A percentile compares a stretch with the other conserved stretches of the same genome.
Conservation (phyloP, 2,113 vertebrate genomes). For the Columbina picui region DNA sequence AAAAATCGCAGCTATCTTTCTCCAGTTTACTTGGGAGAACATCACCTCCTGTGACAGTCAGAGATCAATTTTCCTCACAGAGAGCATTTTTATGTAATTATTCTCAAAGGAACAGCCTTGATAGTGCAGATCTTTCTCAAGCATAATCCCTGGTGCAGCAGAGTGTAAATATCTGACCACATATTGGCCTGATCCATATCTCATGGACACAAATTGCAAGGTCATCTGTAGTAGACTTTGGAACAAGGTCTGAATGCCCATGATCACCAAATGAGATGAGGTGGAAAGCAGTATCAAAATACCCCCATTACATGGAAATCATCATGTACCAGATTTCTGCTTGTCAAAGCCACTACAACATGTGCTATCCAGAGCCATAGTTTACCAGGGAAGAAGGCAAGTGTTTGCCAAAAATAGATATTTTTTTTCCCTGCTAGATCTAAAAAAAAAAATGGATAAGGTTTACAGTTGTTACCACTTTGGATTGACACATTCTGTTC, state of each 20-base stretch:
- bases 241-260: neutral
- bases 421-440: neutral
- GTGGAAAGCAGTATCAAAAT: neutral
- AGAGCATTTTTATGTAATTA: neutral
- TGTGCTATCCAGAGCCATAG: neutral
- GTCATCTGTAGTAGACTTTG: neutral
- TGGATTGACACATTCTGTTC: conserved; percentile 27
- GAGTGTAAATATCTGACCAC: neutral
- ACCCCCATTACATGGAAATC: neutral
- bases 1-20: neutral
- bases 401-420: neutral
- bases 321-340: neutral
- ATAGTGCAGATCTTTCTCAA: neutral
- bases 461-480: neutral
- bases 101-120: neutral
- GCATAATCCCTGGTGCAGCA: neutral
- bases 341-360: neutral
- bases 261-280: neutral
- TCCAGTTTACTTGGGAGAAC: neutral
- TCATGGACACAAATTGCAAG: neutral
- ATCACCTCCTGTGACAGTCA: neutral
- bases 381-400: neutral
- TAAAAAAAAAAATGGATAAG: neutral
- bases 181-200: accelerated
- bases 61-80: neutral